phyloP scores from a whole-genome alignment of 92 coral and sea anemone genomes.

The Blastomussa wellsi region DNA sequence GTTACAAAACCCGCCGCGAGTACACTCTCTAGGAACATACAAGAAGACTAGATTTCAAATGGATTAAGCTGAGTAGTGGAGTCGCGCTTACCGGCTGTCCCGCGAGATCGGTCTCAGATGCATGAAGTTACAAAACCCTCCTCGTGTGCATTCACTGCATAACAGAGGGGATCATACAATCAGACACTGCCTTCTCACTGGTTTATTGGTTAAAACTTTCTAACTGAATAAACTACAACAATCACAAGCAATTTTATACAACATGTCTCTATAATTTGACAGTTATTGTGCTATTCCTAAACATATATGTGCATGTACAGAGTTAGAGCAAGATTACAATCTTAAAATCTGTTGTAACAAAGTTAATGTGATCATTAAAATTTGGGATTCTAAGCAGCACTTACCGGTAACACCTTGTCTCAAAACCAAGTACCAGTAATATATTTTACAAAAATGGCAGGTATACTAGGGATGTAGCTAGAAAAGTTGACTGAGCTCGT shows the following conservation, averaged over 20 bases:
- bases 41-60: constrained; percentile 65
- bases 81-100: constrained; percentile 86
- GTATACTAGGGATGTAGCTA: no score
- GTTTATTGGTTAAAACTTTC: not conserved
- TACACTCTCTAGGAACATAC: constrained; percentile 82
- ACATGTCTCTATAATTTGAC: not conserved
- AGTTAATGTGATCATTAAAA: no score
- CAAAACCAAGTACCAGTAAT: no score
- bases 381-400: no score
- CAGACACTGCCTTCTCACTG: constrained; percentile 7
- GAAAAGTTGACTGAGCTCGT: no score
- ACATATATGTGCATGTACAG: no score
- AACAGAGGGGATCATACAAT: constrained; percentile 50
- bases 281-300: not conserved
- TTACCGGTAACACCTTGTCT: no score
- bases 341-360: no score
- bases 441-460: no score
- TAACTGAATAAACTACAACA: not conserved
- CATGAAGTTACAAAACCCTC: constrained; percentile 98
- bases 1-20: constrained; percentile 98
- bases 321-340: no score
- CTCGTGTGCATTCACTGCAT: constrained; percentile 95
- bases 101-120: constrained; percentile 91
- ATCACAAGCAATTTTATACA: not conserved
- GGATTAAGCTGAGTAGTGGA: constrained; percentile 21